These are phyloP conservation scores for Andrena hattorfiana DNA, from an alignment of 2,888 invertebrate genomes.

Conservation along the genomic window DNA sequence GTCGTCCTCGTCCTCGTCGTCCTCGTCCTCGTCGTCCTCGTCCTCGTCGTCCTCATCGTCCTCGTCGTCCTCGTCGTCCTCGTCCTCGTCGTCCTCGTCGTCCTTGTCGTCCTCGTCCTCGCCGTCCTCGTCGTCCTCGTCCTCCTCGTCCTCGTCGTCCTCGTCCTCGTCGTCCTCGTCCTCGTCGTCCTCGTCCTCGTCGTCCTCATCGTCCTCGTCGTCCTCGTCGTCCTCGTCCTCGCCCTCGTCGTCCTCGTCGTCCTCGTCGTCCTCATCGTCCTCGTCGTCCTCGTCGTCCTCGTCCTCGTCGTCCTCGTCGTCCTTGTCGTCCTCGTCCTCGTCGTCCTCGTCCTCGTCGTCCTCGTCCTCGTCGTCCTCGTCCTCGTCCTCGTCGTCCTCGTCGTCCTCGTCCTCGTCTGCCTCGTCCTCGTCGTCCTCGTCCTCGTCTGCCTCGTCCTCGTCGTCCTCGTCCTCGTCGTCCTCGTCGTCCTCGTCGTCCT, in stretches of 20 bases:
- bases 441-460: neutral
- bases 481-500: too few species aligned
- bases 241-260: too few species aligned
- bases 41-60: neutral
- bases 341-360: neutral
- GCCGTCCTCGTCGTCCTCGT: neutral
- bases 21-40: neutral
- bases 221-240: too few species aligned
- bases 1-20: neutral
- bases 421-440: too few species aligned
- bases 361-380: neutral
- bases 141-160: neutral
- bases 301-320: neutral
- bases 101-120: too few species aligned
- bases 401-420: neutral
- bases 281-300: neutral
- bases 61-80: neutral
- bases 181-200: neutral
- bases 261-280: too few species aligned
- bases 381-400: neutral
- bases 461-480: too few species aligned
- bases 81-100: neutral
- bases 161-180: neutral
- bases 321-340: neutral
- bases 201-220: too few species aligned